phyloP scores from a whole-genome alignment of 2,113 vertebrate species.

The Psittacula cyanocephala region DNA sequence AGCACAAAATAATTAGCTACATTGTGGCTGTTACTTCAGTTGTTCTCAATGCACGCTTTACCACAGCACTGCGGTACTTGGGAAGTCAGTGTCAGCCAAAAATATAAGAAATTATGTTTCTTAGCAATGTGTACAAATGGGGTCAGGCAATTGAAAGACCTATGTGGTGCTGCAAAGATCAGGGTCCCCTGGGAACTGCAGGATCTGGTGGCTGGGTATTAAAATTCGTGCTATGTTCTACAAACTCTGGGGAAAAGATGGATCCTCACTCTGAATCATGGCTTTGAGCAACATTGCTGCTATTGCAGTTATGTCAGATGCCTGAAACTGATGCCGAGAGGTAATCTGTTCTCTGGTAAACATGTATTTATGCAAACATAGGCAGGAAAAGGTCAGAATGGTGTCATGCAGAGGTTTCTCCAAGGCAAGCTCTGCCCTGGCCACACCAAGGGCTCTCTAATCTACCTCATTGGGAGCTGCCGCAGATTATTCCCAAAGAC shows the following conservation, averaged over 20 bases:
- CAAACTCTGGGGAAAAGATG: not conserved
- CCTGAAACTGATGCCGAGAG: not conserved
- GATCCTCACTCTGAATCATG: not conserved
- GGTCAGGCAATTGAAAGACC: not conserved
- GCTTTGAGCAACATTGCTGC: not conserved
- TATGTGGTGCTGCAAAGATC: accelerated
- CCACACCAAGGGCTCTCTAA: too few species aligned
- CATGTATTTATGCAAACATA: accelerated
- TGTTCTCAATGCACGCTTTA: not conserved
- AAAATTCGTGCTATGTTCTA: not conserved
- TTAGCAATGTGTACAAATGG: not conserved
- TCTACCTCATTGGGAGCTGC: not conserved
- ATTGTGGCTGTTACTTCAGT: not conserved
- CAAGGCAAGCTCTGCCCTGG: not conserved
- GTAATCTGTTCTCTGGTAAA: not conserved
- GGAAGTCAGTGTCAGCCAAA: not conserved
- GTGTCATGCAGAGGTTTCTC: not conserved
- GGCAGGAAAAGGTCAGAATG: not conserved
- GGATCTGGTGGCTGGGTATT: not conserved
- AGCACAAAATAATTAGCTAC: not conserved
- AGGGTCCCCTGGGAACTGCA: not conserved
- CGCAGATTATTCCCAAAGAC: accelerated
- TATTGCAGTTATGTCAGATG: not conserved
- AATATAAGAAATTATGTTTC: not conserved
- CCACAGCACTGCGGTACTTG: not conserved